Percentiles rank a stretch among this genome's conserved stretches.
These are phyloP conservation scores for Medauroidea extradentata DNA, from an alignment of 1,140 invertebrate species.

Conservation along the genomic window DNA sequence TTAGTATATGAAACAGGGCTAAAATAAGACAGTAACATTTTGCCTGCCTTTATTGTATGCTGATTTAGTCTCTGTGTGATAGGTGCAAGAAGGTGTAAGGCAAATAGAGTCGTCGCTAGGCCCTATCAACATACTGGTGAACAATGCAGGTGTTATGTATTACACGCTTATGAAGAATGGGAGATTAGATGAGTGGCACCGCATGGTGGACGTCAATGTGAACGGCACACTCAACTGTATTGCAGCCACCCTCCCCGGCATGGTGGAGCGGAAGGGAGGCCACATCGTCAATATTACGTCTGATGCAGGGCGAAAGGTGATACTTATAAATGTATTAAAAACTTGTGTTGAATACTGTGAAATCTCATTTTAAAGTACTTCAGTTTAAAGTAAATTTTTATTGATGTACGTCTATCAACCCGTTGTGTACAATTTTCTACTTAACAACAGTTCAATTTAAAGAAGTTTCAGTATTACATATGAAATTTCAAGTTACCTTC, in stretches of 20 bases:
- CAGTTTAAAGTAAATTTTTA: too few species aligned
- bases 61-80: too few species aligned
- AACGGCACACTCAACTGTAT: constrained; percentile 27
- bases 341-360: too few species aligned
- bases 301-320: constrained; percentile 27
- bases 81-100: constrained; percentile 20
- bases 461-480: too few species aligned
- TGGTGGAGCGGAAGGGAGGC: constrained; percentile 21
- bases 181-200: constrained; percentile 24
- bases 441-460: neutral
- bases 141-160: constrained; percentile 32
- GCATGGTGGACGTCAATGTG: constrained; percentile 27
- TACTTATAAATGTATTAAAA: neutral
- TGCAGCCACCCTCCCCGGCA: constrained; percentile 21
- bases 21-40: too few species aligned
- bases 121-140: constrained; percentile 27
- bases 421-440: neutral
- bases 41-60: too few species aligned
- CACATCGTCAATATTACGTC: constrained; percentile 32
- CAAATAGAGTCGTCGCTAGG: constrained; percentile 21
- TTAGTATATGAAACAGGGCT: too few species aligned
- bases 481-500: too few species aligned
- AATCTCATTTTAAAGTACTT: neutral
- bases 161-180: constrained; percentile 26
- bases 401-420: too few species aligned